A percentile compares a stretch with the other conserved stretches of the same genome.
These are phyloP conservation scores for Pogonocichla stellata DNA, from an alignment of 2,113 vertebrate species.

Conservation along the genomic window DNA sequence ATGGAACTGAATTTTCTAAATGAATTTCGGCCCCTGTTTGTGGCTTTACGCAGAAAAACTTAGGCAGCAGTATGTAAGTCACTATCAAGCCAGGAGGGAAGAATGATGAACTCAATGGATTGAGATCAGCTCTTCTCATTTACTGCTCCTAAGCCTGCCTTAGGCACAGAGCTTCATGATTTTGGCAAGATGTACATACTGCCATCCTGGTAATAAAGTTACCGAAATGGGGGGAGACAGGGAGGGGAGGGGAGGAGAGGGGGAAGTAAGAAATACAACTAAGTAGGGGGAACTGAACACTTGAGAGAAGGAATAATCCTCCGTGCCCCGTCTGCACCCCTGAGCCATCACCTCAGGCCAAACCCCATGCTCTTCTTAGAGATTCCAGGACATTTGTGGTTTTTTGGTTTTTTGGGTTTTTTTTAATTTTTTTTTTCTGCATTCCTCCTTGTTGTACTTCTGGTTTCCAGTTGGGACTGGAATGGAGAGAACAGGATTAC, in stretches of 20 bases:
- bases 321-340: fast-evolving
- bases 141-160: not conserved
- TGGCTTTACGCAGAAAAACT: not conserved
- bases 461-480: conserved; percentile 17
- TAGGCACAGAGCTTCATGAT: conserved; percentile 1
- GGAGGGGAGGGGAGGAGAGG: not conserved
- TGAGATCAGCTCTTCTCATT: conserved; percentile 24
- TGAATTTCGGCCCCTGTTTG: not conserved
- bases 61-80: not conserved
- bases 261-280: not conserved
- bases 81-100: not conserved
- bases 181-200: not conserved
- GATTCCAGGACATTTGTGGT: not conserved
- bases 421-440: not conserved
- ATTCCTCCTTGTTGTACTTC: conserved; percentile 49
- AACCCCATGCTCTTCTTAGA: not conserved
- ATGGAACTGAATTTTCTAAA: not conserved
- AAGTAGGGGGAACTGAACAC: not conserved
- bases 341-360: not conserved
- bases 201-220: conserved; percentile 15
- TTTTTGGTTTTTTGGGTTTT: not conserved
- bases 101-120: conserved; percentile 4
- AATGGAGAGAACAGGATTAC: conserved; percentile 22
- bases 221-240: not conserved
- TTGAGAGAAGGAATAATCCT: not conserved